phyloP scores from a whole-genome alignment of 2,888 invertebrate genomes.

The Lasioglossum marginatum region DNA sequence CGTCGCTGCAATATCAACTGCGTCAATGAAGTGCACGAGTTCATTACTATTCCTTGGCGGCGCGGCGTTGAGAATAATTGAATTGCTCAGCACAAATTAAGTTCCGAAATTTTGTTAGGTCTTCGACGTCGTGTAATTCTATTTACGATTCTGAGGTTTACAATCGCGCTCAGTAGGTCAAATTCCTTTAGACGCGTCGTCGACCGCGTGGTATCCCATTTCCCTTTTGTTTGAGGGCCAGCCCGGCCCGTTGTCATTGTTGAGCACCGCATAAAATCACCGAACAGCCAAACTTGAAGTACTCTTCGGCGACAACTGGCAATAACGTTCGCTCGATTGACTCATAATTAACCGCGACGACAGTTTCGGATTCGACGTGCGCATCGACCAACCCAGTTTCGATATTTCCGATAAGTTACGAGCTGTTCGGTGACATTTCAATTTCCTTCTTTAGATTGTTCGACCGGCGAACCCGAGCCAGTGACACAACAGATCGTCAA shows the following conservation, averaged over 20 bases:
- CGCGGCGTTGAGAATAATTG: neutral
- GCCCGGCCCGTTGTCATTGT: neutral
- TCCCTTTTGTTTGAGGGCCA: neutral
- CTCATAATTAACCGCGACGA: slow-evolving; percentile 26
- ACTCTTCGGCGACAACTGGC: slow-evolving; percentile 2
- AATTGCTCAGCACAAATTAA: neutral
- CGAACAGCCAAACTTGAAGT: neutral
- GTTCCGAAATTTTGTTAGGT: neutral
- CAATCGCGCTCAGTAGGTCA: neutral
- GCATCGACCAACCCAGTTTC: neutral
- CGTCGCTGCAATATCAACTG: neutral
- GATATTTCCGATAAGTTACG: slow-evolving; percentile 14
- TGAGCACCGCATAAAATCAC: neutral
- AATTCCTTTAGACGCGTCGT: neutral
- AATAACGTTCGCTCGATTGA: slow-evolving; percentile 13
- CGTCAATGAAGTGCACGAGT: neutral
- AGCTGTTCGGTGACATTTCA: neutral
- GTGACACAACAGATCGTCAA: slow-evolving; percentile 1
- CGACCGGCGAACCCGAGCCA: neutral
- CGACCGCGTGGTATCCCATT: neutral
- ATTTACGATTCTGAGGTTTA: neutral
- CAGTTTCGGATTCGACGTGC: neutral
- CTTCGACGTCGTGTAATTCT: neutral
- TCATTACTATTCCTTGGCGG: neutral
- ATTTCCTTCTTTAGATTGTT: slow-evolving; percentile 28